Percentiles rank a stretch among this genome's conserved stretches.
phyloP scores from a whole-genome alignment of 2,888 invertebrate genomes.

The Smittia sp. region DNA sequence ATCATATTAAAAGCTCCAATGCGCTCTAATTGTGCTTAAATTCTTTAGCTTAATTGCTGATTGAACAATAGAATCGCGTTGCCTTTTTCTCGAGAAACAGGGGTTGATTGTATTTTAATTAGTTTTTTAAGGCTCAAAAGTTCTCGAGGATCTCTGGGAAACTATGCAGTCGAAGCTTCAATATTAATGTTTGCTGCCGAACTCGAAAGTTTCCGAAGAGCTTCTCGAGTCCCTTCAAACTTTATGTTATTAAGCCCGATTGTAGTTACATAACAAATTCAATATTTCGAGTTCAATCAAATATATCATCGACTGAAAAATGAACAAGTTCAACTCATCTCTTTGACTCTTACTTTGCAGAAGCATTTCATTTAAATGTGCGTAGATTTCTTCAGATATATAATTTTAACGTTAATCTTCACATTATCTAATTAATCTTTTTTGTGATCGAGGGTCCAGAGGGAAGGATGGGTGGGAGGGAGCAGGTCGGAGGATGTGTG shows the following conservation, averaged over 20 bases:
- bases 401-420: slow-evolving; percentile 1
- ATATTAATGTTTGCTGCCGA: too few species aligned
- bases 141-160: too few species aligned
- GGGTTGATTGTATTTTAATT: slow-evolving; percentile 4
- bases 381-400: slow-evolving; percentile 33
- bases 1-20: neutral
- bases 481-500: neutral
- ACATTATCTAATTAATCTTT: neutral
- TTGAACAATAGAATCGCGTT: slow-evolving; percentile 1
- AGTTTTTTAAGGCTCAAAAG: neutral
- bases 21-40: neutral
- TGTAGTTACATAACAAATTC: neutral
- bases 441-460: neutral
- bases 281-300: slow-evolving; percentile 1
- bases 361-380: slow-evolving; percentile 37
- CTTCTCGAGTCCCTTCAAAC: too few species aligned
- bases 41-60: neutral
- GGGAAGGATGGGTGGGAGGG: neutral
- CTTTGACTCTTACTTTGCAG: slow-evolving; percentile 19
- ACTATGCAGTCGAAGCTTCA: too few species aligned
- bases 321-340: slow-evolving; percentile 32
- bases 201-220: too few species aligned
- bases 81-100: neutral
- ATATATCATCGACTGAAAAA: slow-evolving; percentile 13
- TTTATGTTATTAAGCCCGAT: slow-evolving; percentile 8